These are phyloP conservation scores for Amphipoea lucens DNA, from an alignment of 2,888 invertebrate species.

Conservation along the genomic window DNA sequence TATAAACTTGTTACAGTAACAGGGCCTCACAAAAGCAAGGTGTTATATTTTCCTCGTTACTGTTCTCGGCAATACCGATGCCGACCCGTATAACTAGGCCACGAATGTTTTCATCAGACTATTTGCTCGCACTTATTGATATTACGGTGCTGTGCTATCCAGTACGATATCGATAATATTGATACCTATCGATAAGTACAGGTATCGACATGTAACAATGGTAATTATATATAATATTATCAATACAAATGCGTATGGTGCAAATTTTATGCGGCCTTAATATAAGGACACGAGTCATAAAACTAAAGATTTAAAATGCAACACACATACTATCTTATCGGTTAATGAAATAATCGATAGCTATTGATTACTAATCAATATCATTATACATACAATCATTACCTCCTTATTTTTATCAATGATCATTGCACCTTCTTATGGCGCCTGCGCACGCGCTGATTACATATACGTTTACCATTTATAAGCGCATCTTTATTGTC, in stretches of 20 bases:
- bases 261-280: not conserved
- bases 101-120: constrained; percentile 49
- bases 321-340: constrained; percentile 11
- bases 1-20: constrained; percentile 12
- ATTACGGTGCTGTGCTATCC: constrained; percentile 10
- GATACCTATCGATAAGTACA: not conserved
- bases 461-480: not conserved
- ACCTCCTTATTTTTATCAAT: constrained; percentile 4
- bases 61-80: constrained; percentile 3
- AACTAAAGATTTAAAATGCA: constrained; percentile 26
- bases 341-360: constrained; percentile 11
- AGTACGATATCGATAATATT: not conserved
- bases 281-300: not conserved
- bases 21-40: constrained; percentile 23
- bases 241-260: constrained; percentile 1
- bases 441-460: constrained; percentile 8
- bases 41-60: constrained; percentile 40
- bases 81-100: constrained; percentile 36
- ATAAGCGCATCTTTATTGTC: constrained; percentile 34
- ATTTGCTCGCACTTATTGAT: constrained; percentile 30
- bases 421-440: constrained; percentile 18
- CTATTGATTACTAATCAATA: constrained; percentile 23
- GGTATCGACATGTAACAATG: constrained; percentile 20
- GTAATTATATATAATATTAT: constrained; percentile 40
- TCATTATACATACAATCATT: constrained; percentile 17